phyloP scores from a whole-genome alignment of 37 sponge, comb jelly and placozoan genomes.

The Theonella swinhoei region DNA sequence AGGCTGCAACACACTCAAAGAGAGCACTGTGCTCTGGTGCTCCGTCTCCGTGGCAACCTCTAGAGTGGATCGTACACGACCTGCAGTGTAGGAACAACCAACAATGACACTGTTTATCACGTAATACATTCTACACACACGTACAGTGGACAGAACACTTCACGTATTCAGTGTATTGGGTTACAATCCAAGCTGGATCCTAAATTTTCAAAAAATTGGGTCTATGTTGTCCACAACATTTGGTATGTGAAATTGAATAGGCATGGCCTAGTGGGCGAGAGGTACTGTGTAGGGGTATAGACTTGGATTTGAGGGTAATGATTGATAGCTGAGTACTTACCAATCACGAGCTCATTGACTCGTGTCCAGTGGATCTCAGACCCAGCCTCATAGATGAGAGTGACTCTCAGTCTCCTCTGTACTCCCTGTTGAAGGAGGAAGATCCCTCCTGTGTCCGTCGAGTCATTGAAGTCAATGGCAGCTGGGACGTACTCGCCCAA shows the following conservation, averaged over 20 bases:
- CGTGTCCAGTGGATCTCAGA: slow-evolving; percentile 72
- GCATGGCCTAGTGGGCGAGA: too few relatives aligned
- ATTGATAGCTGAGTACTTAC: slow-evolving; percentile 50
- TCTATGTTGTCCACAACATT: too few relatives aligned
- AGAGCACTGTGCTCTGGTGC: slow-evolving; percentile 59
- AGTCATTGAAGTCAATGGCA: slow-evolving; percentile 62
- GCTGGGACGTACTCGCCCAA: slow-evolving; percentile 84
- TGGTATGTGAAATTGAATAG: too few relatives aligned
- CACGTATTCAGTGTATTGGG: too few relatives aligned
- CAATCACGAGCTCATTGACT: slow-evolving; percentile 75
- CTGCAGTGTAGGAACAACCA: too few relatives aligned
- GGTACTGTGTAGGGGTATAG: too few relatives aligned
- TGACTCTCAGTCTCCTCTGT: slow-evolving; percentile 84
- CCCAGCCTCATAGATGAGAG: slow-evolving; percentile 79
- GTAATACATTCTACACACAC: too few relatives aligned
- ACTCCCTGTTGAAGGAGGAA: slow-evolving; percentile 88
- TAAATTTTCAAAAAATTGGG: too few relatives aligned
- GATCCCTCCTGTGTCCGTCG: slow-evolving; percentile 20
- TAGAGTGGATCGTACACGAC: slow-evolving; percentile 58
- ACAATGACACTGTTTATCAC: too few relatives aligned
- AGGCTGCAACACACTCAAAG: slow-evolving; percentile 57
- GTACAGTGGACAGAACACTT: too few relatives aligned
- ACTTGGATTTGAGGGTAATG: too few relatives aligned
- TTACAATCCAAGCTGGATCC: too few relatives aligned
- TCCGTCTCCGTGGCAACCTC: slow-evolving; percentile 46